Evolutionary conservation across 2,113 vertebrate species (phyloP).

Genomic region (Malaclemys terrapin): DNA sequence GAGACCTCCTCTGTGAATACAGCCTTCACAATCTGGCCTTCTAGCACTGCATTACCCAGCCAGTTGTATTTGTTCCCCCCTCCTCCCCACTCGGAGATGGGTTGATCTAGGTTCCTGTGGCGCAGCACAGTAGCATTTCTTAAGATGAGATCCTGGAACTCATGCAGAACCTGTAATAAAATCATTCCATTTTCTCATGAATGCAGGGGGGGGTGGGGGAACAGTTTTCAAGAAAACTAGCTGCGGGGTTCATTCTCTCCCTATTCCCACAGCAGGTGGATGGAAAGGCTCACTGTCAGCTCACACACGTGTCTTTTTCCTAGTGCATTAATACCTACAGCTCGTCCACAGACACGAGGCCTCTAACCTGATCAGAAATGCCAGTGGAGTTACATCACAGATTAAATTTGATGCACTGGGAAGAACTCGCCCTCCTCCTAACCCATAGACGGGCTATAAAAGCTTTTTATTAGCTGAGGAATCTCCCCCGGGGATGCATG

Average conservation of each 20-base stretch:
- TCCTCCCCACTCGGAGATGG: not conserved
- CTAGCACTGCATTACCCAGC: not conserved
- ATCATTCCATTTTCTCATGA: not conserved
- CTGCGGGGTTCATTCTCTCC: not conserved
- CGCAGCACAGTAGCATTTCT: not conserved
- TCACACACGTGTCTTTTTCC: not conserved
- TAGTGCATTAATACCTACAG: not conserved
- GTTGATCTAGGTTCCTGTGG: not conserved
- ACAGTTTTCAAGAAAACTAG: not conserved
- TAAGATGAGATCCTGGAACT: not conserved
- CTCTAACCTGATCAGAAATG: not conserved
- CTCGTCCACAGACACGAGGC: not conserved
- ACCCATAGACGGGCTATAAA: not conserved
- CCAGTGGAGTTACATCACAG: not conserved
- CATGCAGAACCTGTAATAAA: not conserved
- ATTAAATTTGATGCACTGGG: not conserved
- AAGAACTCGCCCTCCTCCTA: not conserved
- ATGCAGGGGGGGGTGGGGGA: not conserved
- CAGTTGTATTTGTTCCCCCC: not conserved
- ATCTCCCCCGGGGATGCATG: not conserved
- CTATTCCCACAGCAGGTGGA: not conserved
- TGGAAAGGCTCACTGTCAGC: not conserved
- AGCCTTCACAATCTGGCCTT: not conserved
- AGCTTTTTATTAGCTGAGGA: not conserved
- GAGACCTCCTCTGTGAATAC: not conserved